Percentiles rank a stretch among this genome's conserved stretches.
phyloP scores from a whole-genome alignment of 2,113 vertebrate genomes.

The Columba janthina region DNA sequence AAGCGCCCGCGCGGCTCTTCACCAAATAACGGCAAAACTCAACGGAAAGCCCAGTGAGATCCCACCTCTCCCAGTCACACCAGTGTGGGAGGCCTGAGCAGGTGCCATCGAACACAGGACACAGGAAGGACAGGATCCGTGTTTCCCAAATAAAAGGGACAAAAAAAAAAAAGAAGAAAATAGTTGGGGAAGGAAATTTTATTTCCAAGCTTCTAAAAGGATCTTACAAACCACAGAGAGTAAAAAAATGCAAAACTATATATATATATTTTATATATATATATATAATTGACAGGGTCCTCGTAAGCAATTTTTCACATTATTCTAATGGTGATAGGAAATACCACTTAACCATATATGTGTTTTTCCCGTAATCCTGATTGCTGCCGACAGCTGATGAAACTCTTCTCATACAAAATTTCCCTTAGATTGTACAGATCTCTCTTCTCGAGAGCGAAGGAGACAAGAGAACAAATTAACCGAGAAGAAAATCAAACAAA shows the following conservation, averaged over 20 bases:
- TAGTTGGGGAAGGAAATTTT: constrained; percentile 57
- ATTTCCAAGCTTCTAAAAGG: constrained; percentile 62
- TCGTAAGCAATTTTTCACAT: constrained; percentile 62
- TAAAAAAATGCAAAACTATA: constrained; percentile 45
- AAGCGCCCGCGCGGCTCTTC: not conserved
- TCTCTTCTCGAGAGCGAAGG: not conserved
- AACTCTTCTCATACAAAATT: not conserved
- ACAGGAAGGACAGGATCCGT: not conserved
- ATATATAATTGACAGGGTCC: constrained; percentile 35
- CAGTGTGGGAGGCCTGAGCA: rapidly evolving
- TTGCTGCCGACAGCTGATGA: not conserved
- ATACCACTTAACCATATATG: constrained; percentile 25
- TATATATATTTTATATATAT: not conserved
- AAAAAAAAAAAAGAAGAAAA: not conserved
- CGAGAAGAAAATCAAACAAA: not conserved
- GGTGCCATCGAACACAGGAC: not conserved
- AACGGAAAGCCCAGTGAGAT: rapidly evolving
- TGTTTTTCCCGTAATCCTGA: not conserved
- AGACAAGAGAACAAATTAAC: not conserved
- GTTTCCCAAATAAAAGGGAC: not conserved
- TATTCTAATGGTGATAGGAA: constrained; percentile 40
- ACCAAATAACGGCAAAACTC: not conserved
- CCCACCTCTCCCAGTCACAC: not conserved
- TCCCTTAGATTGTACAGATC: not conserved
- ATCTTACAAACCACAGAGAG: constrained; percentile 51